Percentiles rank a stretch among this genome's conserved stretches.
phyloP scores from a whole-genome alignment of 2,888 invertebrate genomes.

The Leucophora obtusa region DNA sequence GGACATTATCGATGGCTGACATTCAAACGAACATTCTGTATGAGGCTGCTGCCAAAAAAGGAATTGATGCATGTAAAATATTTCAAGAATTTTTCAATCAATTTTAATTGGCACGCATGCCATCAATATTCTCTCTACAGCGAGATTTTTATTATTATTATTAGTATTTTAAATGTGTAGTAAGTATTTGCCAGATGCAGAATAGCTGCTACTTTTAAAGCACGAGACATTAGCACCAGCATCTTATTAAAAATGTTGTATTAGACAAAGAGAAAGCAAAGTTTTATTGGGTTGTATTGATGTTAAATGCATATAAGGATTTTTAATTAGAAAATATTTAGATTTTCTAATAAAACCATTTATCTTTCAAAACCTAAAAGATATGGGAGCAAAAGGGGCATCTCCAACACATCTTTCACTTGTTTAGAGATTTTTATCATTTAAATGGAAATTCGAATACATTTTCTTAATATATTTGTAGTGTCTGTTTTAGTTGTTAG shows the following conservation, averaged over 20 bases:
- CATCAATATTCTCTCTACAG: constrained; percentile 73
- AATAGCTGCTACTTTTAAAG: constrained; percentile 20
- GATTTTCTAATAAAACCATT: constrained; percentile 53
- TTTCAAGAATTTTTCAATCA: constrained; percentile 77
- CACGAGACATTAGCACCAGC: constrained; percentile 37
- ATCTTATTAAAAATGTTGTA: constrained; percentile 37
- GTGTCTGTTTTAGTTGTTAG: background rate
- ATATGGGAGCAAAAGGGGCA: constrained; percentile 31
- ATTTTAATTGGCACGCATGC: constrained; percentile 77
- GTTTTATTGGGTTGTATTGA: background rate
- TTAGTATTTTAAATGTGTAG: background rate
- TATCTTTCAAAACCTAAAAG: constrained; percentile 26
- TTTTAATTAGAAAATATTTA: constrained; percentile 62
- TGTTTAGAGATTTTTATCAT: constrained; percentile 44
- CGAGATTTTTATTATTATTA: background rate
- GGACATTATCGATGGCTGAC: constrained; percentile 15
- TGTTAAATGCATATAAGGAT: constrained; percentile 46
- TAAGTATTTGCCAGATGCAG: constrained; percentile 25
- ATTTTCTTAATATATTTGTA: background rate
- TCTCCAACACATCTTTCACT: constrained; percentile 17
- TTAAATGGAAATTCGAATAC: constrained; percentile 48
- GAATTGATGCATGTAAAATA: constrained; percentile 68
- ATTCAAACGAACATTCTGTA: background rate
- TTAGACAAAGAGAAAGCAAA: background rate
- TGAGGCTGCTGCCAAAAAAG: constrained; percentile 37